Evolutionary conservation across 2,113 vertebrate genomes (phyloP).

Genomic region (Thunnus thynnus): DNA sequence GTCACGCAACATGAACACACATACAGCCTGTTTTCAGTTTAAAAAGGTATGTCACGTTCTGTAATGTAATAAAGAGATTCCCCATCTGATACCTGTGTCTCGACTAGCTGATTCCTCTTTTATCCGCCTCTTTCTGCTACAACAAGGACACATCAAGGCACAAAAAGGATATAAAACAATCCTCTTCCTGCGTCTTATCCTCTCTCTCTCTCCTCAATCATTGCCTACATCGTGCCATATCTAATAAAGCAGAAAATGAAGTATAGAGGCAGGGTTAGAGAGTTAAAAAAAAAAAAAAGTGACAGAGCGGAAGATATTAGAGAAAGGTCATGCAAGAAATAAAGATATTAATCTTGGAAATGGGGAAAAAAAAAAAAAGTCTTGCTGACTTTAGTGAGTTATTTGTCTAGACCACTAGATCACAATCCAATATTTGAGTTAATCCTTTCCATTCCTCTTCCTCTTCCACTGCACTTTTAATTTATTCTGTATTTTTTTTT

Average conservation of each 20-base stretch:
- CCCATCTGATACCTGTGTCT: no score
- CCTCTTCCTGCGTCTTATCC: not conserved
- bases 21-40: no score
- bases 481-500: not conserved
- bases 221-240: not conserved
- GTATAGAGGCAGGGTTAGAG: not conserved
- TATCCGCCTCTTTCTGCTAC: no score
- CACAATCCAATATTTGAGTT: not conserved
- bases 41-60: no score
- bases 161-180: not conserved
- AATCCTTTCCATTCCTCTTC: not conserved
- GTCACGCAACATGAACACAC: no score
- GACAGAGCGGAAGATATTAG: not conserved
- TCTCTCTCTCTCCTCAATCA: not conserved
- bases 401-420: not conserved
- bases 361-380: not conserved
- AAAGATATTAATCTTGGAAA: not conserved
- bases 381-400: not conserved
- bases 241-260: not conserved
- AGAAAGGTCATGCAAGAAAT: conserved; percentile 30
- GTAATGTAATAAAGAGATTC: no score
- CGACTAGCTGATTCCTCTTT: no score
- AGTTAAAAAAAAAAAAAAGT: not conserved
- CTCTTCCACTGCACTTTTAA: not conserved
- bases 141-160: not conserved